A percentile compares a stretch with the other conserved stretches of the same genome.
Conservation (phyloP, 2,113 vertebrate species). For the Callionymus lyra region DNA sequence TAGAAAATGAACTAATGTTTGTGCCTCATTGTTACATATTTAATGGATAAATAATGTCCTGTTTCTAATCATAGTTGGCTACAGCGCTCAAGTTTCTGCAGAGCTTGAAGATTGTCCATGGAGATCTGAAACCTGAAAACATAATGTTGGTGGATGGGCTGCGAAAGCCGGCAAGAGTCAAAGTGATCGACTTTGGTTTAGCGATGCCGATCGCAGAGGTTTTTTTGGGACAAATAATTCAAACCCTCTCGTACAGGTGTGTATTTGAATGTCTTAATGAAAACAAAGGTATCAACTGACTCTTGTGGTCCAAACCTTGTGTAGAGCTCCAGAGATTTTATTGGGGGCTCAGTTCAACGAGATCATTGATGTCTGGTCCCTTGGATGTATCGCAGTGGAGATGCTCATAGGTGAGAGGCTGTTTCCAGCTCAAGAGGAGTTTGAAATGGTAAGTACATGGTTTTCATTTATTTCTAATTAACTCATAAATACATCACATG, state of each 20-base stretch:
- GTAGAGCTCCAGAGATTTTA: constrained; percentile 6
- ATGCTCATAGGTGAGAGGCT: constrained; percentile 1
- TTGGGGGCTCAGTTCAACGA: constrained; percentile 6
- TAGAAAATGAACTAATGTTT: too few relatives aligned
- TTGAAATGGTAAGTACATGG: constrained; percentile 2
- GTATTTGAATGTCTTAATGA: neutral
- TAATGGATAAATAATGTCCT: too few relatives aligned
- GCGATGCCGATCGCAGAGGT: constrained; percentile 4
- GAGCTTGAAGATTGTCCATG: constrained; percentile 2
- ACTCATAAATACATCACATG: too few relatives aligned
- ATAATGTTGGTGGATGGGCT: constrained; percentile 4
- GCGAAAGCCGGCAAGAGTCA: constrained; percentile 1
- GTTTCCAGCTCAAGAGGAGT: constrained; percentile 6
- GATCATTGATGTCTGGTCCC: constrained; percentile 5
- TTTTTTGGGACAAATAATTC: neutral
- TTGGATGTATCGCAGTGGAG: constrained; percentile 3
- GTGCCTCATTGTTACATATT: too few relatives aligned
- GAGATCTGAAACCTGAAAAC: constrained; percentile 7
- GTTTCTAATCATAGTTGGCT: constrained; percentile 1
- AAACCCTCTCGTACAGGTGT: constrained; percentile 8
- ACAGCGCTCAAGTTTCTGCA: constrained; percentile 4
- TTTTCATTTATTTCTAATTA: too few relatives aligned
- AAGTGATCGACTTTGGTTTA: constrained; percentile 5
- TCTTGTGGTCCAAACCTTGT: neutral
- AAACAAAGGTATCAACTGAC: neutral